phyloP scores from a whole-genome alignment of 2,797 vertebrate genomes.

The Mormyrus proboscirostris region DNA sequence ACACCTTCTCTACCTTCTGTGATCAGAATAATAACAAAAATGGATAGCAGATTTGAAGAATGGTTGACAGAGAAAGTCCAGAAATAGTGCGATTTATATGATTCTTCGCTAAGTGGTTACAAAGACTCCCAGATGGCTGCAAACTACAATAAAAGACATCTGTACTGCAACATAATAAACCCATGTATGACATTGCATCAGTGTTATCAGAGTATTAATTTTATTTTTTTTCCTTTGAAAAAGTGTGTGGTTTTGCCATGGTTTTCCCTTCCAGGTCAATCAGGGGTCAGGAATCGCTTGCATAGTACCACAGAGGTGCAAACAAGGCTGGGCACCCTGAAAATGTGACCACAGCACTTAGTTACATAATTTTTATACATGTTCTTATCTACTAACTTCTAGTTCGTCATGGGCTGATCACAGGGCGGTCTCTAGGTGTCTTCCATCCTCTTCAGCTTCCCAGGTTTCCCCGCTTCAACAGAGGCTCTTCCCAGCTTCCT shows the following conservation, averaged over 20 bases:
- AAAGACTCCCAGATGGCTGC: neutral
- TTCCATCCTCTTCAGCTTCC: neutral
- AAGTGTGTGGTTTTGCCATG: neutral
- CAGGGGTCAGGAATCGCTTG: neutral
- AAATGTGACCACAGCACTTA: neutral
- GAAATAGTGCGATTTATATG: neutral
- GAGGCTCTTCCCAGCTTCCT: neutral
- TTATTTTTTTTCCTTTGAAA: neutral
- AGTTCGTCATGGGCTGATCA: neutral
- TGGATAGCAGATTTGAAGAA: neutral
- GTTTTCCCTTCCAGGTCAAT: neutral
- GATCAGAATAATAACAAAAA: neutral
- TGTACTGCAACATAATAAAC: neutral
- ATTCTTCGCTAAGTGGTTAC: neutral
- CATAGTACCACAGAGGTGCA: neutral
- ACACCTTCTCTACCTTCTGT: neutral
- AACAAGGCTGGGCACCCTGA: neutral
- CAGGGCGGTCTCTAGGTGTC: neutral
- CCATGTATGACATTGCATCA: neutral
- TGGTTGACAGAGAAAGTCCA: neutral
- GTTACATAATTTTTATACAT: neutral
- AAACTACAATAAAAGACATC: neutral
- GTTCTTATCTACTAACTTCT: neutral
- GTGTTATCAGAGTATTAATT: neutral
- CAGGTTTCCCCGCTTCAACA: neutral